phyloP scores from a whole-genome alignment of 1,140 invertebrate species.

The Papilio glaucus region DNA sequence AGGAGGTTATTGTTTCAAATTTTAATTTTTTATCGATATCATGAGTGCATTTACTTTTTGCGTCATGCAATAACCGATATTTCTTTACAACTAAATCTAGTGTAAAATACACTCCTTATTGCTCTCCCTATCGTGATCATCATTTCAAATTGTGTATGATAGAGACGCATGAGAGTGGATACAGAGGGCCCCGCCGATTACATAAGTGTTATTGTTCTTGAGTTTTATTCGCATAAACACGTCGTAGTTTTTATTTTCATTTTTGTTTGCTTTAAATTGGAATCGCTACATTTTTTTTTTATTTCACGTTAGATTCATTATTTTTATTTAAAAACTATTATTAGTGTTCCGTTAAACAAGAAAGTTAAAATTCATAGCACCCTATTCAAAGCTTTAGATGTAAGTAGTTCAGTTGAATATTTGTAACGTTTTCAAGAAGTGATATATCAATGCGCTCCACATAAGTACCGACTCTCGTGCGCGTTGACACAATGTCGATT shows the following conservation, averaged over 20 bases:
- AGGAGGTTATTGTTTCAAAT: conserved; percentile 61
- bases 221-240: conserved; percentile 30
- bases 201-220: conserved; percentile 36
- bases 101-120: conserved; percentile 74
- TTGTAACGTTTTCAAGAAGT: conserved; percentile 17
- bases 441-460: neutral
- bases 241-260: conserved; percentile 19
- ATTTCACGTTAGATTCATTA: neutral
- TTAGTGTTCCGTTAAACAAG: conserved; percentile 1
- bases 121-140: conserved; percentile 69
- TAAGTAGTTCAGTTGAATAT: conserved; percentile 26
- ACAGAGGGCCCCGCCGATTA: conserved; percentile 73
- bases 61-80: conserved; percentile 42
- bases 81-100: conserved; percentile 32
- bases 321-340: neutral
- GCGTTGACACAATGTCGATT: conserved; percentile 27
- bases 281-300: neutral
- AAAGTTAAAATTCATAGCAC: neutral
- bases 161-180: conserved; percentile 65
- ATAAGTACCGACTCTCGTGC: conserved; percentile 27
- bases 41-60: conserved; percentile 37
- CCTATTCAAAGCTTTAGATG: conserved; percentile 14
- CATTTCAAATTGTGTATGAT: conserved; percentile 65
- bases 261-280: neutral
- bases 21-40: neutral